Evolutionary conservation across 1,140 invertebrate species (phyloP).

Genomic region (Drosophila oshimai): DNA sequence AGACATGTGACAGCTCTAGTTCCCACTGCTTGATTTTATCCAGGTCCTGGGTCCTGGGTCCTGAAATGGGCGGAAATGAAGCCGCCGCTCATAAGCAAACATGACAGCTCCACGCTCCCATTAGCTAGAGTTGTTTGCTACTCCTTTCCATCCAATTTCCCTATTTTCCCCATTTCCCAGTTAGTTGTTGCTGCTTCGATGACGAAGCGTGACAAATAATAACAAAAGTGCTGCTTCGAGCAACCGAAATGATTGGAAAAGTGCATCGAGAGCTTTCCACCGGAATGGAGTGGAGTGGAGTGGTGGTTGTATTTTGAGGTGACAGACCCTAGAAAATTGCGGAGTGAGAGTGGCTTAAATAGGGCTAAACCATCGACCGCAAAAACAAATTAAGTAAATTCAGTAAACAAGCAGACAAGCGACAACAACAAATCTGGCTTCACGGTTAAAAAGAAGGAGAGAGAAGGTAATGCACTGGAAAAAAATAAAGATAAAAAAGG

Average conservation of each 20-base stretch:
- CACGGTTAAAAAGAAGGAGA: conserved; percentile 19
- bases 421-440: conserved; percentile 20
- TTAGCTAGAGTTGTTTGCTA: conserved; percentile 55
- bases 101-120: conserved; percentile 71
- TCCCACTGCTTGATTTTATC: conserved; percentile 3
- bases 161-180: background rate
- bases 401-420: conserved; percentile 23
- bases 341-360: conserved; percentile 32
- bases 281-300: too few relatives aligned
- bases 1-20: conserved; percentile 63
- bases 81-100: conserved; percentile 66
- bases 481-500: background rate
- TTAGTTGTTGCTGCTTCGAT: conserved; percentile 62
- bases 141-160: conserved; percentile 4
- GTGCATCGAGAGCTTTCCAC: conserved; percentile 22
- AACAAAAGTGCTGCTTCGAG: conserved; percentile 11
- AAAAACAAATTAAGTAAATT: conserved; percentile 58
- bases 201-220: conserved; percentile 70
- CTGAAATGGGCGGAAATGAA: conserved; percentile 49
- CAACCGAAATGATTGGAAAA: conserved; percentile 43
- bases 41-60: conserved; percentile 12
- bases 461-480: conserved; percentile 3
- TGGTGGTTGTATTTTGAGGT: too few relatives aligned
- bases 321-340: conserved; percentile 10
- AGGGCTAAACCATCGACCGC: conserved; percentile 42